Conservation (phyloP, 2,797 vertebrate genomes). For the Periparus ater region DNA sequence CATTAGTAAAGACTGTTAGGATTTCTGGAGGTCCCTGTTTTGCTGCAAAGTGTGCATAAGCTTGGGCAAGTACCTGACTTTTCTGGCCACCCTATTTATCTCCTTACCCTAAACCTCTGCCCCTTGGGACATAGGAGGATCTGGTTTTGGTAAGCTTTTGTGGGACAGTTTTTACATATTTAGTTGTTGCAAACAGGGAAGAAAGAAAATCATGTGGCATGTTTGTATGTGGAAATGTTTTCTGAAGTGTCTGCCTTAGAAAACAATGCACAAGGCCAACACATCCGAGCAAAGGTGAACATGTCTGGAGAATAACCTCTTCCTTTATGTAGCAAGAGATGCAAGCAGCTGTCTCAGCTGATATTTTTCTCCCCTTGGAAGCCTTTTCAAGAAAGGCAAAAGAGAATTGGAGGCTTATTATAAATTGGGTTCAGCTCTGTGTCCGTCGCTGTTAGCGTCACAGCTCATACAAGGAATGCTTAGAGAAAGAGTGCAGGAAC, state of each 20-base stretch:
- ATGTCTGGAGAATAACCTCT: neutral
- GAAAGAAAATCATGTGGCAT: neutral
- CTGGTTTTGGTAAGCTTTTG: neutral
- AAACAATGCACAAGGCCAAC: neutral
- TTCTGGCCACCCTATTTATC: neutral
- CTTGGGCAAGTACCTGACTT: neutral
- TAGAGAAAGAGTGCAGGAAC: neutral
- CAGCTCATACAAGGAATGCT: neutral
- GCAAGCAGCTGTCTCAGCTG: neutral
- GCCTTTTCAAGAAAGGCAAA: neutral
- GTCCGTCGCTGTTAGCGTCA: neutral
- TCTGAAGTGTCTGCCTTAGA: neutral
- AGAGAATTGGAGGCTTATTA: neutral
- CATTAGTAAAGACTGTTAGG: neutral
- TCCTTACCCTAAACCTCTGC: neutral
- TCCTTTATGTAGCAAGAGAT: neutral
- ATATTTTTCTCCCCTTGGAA: neutral
- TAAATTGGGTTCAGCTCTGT: neutral
- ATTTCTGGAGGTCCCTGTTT: neutral
- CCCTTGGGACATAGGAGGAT: neutral
- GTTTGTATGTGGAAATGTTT: neutral
- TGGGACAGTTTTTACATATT: neutral
- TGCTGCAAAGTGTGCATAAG: accelerated
- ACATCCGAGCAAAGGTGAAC: neutral
- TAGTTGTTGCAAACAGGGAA: neutral